Base-by-base conservation (phyloP, 2,113 vertebrate species). In the Acanthisitta chloris region DNA sequence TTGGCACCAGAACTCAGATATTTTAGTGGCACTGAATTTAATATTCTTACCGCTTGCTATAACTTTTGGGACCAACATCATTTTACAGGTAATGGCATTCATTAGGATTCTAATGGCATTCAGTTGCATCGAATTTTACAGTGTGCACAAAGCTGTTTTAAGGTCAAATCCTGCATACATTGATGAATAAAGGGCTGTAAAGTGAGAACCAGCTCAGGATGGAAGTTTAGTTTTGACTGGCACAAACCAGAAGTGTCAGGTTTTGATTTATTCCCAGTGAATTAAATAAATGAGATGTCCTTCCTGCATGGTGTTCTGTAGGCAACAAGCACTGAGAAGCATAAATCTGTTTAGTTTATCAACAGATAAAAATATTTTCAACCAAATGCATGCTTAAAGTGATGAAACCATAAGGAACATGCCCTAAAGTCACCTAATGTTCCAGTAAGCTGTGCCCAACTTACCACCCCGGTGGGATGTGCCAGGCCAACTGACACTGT, bases 401-500 rank as follows among this genome's bases (percentile, higher is more conserved):
- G 24, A 19, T 0, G 5, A 86, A 92, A 45, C 12, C 31, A 48
- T 24, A 46, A 72, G 45, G 52, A 92, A 49, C 10, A 6, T 5
- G 33, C 23, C 65, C 51, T 81, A 81, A 33, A 84, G 48, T 25
- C 48, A 54, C 25, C 36, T 15, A 14, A 57, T 3, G 4, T 42
- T 23, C 10, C 20, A 85, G 51, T 38, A 48, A n/a, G 59, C 34
- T 78, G 28, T 64, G 40, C 69, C 72, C 9, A 1, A 45, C 40
- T 38, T 8, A 28, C 4, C 38, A 36, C 11, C 16, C 2, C 2
- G 3, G 40, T 10, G 36, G 36, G 40, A 58, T 1, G 1, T 14
- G 49, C 64, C 38, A 81, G 65, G 45, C 34, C 19, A 57, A 5
- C 40, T 46, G 49, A 10, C 38, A 12, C 28, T 15, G 25, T 12